Conservation (phyloP, 2,797 vertebrate genomes). For the Anas bernieri region DNA sequence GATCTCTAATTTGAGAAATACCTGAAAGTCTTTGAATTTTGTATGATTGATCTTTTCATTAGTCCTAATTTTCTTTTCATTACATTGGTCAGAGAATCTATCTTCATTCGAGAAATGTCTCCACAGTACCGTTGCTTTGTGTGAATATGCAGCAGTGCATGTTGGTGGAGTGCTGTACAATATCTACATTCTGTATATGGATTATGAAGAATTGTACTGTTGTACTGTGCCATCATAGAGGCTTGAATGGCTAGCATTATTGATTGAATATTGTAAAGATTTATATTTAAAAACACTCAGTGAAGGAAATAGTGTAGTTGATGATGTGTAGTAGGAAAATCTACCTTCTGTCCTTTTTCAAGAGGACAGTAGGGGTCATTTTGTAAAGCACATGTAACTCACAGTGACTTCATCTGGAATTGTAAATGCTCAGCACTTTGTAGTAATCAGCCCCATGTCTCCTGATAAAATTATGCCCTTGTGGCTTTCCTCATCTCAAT, state of each 20-base stretch:
- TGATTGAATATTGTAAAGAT: background rate
- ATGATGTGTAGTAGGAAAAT: background rate
- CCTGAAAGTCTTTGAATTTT: background rate
- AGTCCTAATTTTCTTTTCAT: background rate
- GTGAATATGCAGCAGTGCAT: background rate
- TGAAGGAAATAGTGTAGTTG: background rate
- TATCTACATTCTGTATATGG: background rate
- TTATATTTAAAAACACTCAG: background rate
- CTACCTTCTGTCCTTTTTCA: background rate
- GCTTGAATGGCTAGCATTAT: background rate
- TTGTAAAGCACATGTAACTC: background rate
- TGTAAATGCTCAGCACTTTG: background rate
- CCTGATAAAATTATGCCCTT: slow-evolving; percentile 14
- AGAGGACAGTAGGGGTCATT: background rate
- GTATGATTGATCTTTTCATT: slow-evolving; percentile 3
- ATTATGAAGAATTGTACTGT: background rate
- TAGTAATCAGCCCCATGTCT: background rate
- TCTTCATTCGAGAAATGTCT: background rate
- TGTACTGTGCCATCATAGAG: background rate
- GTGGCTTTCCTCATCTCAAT: background rate
- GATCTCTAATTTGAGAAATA: background rate
- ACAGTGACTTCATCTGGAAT: background rate
- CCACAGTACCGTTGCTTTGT: background rate
- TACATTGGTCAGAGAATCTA: background rate
- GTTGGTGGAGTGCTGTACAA: background rate